A percentile compares a stretch with the other conserved stretches of the same genome.
Evolutionary conservation across 2,797 vertebrate genomes (phyloP).

Genomic region (Heterohyrax brucei): DNA sequence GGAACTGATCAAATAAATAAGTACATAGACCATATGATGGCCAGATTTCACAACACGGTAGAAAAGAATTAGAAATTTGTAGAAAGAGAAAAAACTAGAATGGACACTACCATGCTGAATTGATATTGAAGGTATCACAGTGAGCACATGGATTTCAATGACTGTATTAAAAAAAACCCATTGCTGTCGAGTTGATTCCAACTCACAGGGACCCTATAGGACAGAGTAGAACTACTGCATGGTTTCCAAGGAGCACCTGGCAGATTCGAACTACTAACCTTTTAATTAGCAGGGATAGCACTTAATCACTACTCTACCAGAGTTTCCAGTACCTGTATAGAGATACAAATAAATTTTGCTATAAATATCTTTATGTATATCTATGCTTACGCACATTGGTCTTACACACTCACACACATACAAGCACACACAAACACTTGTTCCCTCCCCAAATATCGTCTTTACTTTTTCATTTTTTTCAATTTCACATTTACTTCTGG

Average conservation of each 20-base stretch:
- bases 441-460: conserved; percentile 49
- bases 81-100: background rate
- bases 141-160: background rate
- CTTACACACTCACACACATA: too few species aligned
- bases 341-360: conserved; percentile 7
- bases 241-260: too few species aligned
- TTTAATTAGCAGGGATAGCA: too few species aligned
- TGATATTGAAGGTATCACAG: background rate
- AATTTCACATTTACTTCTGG: conserved; percentile 29
- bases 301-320: too few species aligned
- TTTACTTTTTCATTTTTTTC: conserved; percentile 57
- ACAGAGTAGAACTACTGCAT: too few species aligned
- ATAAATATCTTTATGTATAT: background rate
- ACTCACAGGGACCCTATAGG: too few species aligned
- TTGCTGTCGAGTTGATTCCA: background rate
- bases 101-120: background rate
- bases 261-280: too few species aligned
- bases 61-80: conserved; percentile 51
- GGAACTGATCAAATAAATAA: background rate
- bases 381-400: background rate
- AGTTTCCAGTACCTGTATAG: too few species aligned
- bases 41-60: background rate
- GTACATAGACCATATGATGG: background rate
- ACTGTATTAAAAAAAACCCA: background rate
- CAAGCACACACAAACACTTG: background rate